Conservation (phyloP, 2,113 vertebrate species). For the Lophius piscatorius region DNA sequence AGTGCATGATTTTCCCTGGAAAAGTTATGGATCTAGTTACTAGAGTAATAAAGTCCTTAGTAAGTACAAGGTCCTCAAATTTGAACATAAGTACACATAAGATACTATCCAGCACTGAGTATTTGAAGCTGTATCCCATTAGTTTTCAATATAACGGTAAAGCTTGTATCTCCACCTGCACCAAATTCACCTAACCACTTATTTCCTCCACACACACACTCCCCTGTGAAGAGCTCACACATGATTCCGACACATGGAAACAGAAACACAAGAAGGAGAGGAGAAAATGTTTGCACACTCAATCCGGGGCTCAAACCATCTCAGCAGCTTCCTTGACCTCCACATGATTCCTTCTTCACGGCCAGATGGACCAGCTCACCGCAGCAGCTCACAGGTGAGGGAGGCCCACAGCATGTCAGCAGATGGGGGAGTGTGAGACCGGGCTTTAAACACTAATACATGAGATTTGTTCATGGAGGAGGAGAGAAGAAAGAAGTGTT, state of each 20-base stretch:
- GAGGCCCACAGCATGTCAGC: constrained; percentile 2
- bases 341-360: constrained; percentile 27
- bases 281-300: constrained; percentile 1
- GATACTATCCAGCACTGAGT: too few species aligned
- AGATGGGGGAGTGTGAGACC: background rate
- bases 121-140: constrained; percentile 2
- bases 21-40: too few species aligned
- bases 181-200: constrained; percentile 7
- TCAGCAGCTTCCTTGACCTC: constrained; percentile 19
- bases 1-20: too few species aligned
- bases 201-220: constrained; percentile 6
- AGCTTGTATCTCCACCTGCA: constrained; percentile 9
- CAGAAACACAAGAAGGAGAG: background rate
- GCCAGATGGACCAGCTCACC: constrained; percentile 18
- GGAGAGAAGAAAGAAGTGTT: too few species aligned
- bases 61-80: too few species aligned
- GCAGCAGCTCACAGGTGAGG: constrained; percentile 13
- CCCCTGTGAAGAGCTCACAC: constrained; percentile 4
- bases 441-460: background rate
- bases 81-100: too few species aligned
- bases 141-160: constrained; percentile 18
- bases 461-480: background rate
- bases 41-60: too few species aligned
- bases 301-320: constrained; percentile 16
- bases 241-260: constrained; percentile 15